Base-by-base conservation (phyloP, 2,797 vertebrate genomes). In the Chaunax sp. region DNA sequence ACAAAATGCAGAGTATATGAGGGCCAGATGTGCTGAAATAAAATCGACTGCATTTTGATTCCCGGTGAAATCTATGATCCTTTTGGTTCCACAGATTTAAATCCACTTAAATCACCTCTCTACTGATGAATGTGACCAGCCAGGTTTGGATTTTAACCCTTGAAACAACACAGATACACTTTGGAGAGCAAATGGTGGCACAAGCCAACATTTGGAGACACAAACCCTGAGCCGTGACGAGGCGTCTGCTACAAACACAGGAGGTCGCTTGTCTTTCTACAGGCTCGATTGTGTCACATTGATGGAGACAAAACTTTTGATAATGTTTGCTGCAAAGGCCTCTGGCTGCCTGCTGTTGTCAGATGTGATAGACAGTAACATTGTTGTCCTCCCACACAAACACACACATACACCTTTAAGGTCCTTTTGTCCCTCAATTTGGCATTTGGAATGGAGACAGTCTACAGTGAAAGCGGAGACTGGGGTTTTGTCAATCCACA, bases 331-430 rank as follows among this genome's bases (percentile, higher is more conserved):
- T 64, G 62, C 28, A 2, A 26, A 66, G 53, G 82, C 89, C 82
- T 53, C 56, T 25, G 78, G 85, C 69, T 52, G 67, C 30, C 60
- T 16, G 74, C 75, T 78, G 67, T 11, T 83, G 84, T 72, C 86
- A 90, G 80, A 85, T 55, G 69, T 87, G 86, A 81, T 77, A 77
- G 84, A 87, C 85, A 43, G 66, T 28, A 66, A 60, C 69, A 69
- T 72, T 75, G 57, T 70, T 72, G 72, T 72, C 69, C 75, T 38
- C 82, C 33, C 77, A 56, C 83, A 49, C 64, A 22, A 44, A 52
- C 26, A 13, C 47, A 37, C 46, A 7, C 33, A 64, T 1, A 47
- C 50, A 71, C 58, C 58, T 81, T 59, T 66, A 52, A 78, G 82
- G 52, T 72, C 61, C 50, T 80, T 67, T 45, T 53, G 56, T 78